Percentiles rank a stretch among this genome's conserved stretches.
These are phyloP conservation scores for Pollenia griseotomentosa DNA, from an alignment of 2,888 invertebrate genomes.

Conservation along the genomic window DNA sequence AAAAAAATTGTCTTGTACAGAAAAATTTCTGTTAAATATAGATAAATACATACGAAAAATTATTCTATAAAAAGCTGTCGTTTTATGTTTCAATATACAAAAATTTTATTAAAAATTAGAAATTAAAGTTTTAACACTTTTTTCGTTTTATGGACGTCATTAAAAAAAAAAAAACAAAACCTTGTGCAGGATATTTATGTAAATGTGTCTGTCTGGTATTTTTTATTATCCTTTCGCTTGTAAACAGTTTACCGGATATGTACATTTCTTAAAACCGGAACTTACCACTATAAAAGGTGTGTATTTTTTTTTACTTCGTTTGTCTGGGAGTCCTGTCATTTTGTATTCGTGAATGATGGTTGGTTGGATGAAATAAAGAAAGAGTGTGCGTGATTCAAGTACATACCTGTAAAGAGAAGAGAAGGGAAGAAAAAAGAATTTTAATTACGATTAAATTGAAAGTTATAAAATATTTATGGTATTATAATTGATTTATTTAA, in stretches of 20 bases:
- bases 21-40: too few relatives aligned
- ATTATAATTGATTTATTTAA: background rate
- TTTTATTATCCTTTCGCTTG: conserved; percentile 38
- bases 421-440: background rate
- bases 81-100: too few relatives aligned
- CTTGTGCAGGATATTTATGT: conserved; percentile 12
- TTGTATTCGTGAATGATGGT: background rate
- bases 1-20: too few relatives aligned
- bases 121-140: too few relatives aligned
- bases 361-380: background rate
- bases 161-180: background rate
- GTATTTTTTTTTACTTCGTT: conserved; percentile 4
- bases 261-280: conserved; percentile 69
- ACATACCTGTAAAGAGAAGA: conserved; percentile 69
- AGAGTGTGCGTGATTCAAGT: background rate
- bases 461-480: conserved; percentile 22
- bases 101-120: too few relatives aligned
- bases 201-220: conserved; percentile 18
- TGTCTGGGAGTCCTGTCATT: conserved; percentile 28
- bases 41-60: too few relatives aligned
- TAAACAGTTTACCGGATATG: conserved; percentile 54
- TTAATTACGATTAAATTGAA: background rate
- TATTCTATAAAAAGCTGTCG: too few relatives aligned
- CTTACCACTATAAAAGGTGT: conserved; percentile 62
- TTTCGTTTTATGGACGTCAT: too few relatives aligned